These are phyloP conservation scores for Platycnemis pennipes DNA, from an alignment of 2,888 invertebrate species.

Conservation along the genomic window DNA sequence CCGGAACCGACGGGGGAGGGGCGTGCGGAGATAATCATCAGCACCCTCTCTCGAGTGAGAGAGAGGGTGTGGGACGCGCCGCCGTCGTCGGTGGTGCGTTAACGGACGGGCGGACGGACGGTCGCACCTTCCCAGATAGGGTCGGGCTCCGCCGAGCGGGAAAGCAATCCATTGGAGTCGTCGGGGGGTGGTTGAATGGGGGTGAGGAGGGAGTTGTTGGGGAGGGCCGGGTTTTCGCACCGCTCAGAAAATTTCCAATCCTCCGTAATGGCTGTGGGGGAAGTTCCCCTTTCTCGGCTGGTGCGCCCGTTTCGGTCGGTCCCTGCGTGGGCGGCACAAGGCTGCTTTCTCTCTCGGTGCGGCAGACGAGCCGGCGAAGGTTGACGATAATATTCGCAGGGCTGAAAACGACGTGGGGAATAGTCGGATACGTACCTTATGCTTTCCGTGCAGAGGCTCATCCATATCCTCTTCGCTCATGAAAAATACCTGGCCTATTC, in stretches of 20 bases:
- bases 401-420: no score
- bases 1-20: background rate
- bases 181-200: background rate
- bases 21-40: background rate
- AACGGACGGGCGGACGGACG: background rate
- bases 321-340: background rate
- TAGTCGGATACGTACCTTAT: no score
- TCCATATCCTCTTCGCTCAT: no score
- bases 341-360: no score
- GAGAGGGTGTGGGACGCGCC: background rate
- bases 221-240: background rate
- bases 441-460: no score
- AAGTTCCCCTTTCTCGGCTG: no score
- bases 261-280: background rate
- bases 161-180: background rate
- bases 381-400: no score
- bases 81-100: background rate
- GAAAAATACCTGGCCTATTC: no score
- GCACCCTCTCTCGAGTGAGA: background rate
- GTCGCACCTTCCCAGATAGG: background rate
- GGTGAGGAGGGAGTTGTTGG: no score
- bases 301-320: background rate
- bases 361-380: no score
- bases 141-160: background rate
- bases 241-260: background rate